Conservation (phyloP, 2,888 invertebrate genomes). For the Venusia cambrica region DNA sequence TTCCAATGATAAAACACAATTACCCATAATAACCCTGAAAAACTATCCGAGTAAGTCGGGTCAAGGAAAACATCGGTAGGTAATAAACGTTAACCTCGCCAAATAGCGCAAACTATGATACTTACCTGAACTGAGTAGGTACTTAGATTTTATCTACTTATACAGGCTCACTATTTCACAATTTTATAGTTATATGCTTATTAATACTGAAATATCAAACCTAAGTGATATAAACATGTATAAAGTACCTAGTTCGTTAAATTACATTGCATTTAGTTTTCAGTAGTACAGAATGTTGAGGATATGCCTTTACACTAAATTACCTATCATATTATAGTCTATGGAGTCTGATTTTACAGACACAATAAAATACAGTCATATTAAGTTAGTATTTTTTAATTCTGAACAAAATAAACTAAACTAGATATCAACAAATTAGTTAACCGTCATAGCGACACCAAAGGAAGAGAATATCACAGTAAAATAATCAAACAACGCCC, state of each 20-base stretch:
- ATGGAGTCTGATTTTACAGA: constrained; percentile 9
- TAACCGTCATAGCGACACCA: constrained; percentile 45
- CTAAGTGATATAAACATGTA: too few species aligned
- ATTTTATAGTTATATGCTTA: too few species aligned
- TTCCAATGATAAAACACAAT: constrained; percentile 25
- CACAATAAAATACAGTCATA: constrained; percentile 28
- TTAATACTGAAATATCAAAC: too few species aligned
- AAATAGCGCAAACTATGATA: constrained; percentile 36
- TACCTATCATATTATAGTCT: too few species aligned
- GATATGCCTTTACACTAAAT: too few species aligned
- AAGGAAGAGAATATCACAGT: constrained; percentile 72
- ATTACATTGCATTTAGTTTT: too few species aligned
- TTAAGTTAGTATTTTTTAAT: constrained; percentile 40
- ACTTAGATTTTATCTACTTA: too few species aligned
- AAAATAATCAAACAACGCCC: too few species aligned
- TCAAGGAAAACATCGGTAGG: constrained; percentile 39
- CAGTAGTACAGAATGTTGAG: too few species aligned
- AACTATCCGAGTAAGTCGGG: constrained; percentile 27
- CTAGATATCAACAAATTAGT: constrained; percentile 54
- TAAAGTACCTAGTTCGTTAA: too few species aligned
- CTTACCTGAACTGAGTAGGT: too few species aligned
- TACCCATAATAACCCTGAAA: constrained; percentile 22
- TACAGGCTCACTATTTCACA: too few species aligned
- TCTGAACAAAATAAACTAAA: constrained; percentile 38
- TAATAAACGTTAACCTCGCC: constrained; percentile 37